These are phyloP conservation scores for Tachypleus tridentatus DNA, from an alignment of 1,140 invertebrate genomes.

Conservation along the genomic window DNA sequence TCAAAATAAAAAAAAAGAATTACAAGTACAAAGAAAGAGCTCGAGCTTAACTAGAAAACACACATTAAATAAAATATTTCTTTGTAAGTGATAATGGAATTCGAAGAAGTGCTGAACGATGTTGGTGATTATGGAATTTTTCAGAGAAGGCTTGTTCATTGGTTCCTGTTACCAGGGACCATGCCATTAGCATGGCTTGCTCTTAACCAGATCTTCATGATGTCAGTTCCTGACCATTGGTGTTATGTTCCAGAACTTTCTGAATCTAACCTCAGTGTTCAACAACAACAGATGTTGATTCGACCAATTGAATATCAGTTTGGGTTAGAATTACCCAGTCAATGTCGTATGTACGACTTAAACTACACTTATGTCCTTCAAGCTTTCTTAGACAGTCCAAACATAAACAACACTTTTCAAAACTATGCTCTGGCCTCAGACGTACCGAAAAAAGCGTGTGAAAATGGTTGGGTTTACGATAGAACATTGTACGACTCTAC, in stretches of 20 bases:
- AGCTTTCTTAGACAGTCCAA: no score
- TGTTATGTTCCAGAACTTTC: conserved; percentile 39
- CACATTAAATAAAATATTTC: no score
- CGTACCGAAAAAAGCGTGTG: no score
- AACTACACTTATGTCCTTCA: conserved; percentile 36
- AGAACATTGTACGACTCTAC: no score
- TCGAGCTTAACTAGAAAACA: no score
- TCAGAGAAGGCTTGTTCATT: conserved; percentile 32
- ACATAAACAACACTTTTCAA: no score
- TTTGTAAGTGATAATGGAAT: conserved; percentile 31
- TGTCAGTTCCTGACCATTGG: conserved; percentile 43
- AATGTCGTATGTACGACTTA: conserved; percentile 22
- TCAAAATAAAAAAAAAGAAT: no score
- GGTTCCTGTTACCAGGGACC: conserved; percentile 12
- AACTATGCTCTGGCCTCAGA: no score
- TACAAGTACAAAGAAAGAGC: no score
- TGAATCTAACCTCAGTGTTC: conserved; percentile 37
- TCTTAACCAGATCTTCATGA: conserved; percentile 38
- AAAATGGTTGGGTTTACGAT: no score
- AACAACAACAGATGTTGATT: conserved; percentile 23
- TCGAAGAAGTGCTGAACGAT: conserved; percentile 41
- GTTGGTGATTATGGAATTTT: conserved; percentile 46
- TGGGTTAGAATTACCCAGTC: neutral
- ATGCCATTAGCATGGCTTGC: conserved; percentile 8
- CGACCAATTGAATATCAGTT: conserved; percentile 2